phyloP scores from a whole-genome alignment of 1,140 invertebrate genomes.

The Drosophila kikkawai region DNA sequence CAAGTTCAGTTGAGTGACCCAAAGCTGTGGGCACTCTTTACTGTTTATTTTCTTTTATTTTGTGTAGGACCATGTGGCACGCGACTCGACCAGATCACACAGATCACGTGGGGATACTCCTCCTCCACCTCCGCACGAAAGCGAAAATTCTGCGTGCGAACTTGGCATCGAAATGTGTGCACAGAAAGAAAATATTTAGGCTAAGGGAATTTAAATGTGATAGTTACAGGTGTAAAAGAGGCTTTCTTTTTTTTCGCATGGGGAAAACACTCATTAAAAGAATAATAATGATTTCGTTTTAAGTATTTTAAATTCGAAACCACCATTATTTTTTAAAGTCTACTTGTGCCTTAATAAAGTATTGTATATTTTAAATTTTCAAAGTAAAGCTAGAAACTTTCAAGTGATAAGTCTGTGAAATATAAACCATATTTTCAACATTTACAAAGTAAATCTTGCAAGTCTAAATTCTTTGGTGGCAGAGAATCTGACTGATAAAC shows the following conservation, averaged over 20 bases:
- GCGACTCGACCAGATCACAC: slow-evolving; percentile 54
- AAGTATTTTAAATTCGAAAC: neutral
- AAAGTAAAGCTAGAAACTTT: no score
- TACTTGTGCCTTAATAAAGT: neutral
- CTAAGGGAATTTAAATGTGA: neutral
- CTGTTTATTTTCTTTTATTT: neutral
- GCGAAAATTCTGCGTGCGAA: slow-evolving; percentile 64
- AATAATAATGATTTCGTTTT: neutral
- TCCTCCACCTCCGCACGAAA: slow-evolving; percentile 51
- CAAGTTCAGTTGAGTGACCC: slow-evolving; percentile 73
- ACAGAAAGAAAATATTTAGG: neutral
- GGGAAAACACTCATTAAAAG: no score
- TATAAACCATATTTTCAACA: neutral
- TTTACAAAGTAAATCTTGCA: neutral
- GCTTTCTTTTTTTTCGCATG: neutral
- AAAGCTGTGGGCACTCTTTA: slow-evolving; percentile 12
- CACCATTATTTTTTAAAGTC: no score
- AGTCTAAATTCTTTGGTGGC: no score
- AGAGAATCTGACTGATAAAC: no score
- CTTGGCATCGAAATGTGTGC: slow-evolving; percentile 69
- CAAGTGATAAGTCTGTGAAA: no score
- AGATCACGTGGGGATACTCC: slow-evolving; percentile 57
- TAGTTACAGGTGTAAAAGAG: neutral
- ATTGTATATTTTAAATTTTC: no score
- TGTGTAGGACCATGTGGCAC: slow-evolving; percentile 77